phyloP scores from a whole-genome alignment of 2,113 vertebrate genomes.

The Brienomyrus brachyistius region DNA sequence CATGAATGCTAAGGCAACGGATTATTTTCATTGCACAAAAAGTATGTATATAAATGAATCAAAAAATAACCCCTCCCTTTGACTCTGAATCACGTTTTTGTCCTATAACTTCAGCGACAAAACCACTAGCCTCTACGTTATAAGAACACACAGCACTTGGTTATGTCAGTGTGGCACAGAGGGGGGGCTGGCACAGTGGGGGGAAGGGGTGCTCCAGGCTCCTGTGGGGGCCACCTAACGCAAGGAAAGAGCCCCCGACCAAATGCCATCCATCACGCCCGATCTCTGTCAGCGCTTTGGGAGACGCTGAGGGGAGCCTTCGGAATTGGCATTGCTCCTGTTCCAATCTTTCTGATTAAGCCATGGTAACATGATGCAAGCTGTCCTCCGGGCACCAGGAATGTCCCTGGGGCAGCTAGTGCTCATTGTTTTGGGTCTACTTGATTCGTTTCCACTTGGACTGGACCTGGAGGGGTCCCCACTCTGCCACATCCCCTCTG shows the following conservation, averaged over 20 bases:
- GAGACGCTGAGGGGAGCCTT: neutral
- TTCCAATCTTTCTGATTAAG: slow-evolving; percentile 1
- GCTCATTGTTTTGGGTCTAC: slow-evolving; percentile 32
- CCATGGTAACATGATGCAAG: neutral
- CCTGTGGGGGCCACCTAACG: slow-evolving; percentile 31
- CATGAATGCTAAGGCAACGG: slow-evolving; percentile 10
- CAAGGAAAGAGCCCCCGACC: neutral
- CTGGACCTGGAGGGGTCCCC: slow-evolving; percentile 48
- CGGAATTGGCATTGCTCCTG: neutral
- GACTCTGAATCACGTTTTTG: slow-evolving; percentile 64
- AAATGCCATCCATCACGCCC: neutral
- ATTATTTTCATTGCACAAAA: slow-evolving; percentile 9
- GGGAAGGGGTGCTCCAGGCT: slow-evolving; percentile 5
- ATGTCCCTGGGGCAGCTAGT: neutral
- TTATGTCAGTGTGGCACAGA: slow-evolving; percentile 62
- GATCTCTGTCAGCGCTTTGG: neutral
- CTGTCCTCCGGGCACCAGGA: slow-evolving; percentile 2
- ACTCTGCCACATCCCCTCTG: slow-evolving; percentile 33
- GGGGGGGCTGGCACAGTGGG: slow-evolving; percentile 25
- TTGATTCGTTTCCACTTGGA: slow-evolving; percentile 10
- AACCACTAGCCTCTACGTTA: slow-evolving; percentile 36
- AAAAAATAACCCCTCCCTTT: slow-evolving; percentile 14
- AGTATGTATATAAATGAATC: neutral
- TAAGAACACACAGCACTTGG: slow-evolving; percentile 38
- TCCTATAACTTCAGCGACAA: slow-evolving; percentile 86